Evolutionary conservation across 2,113 vertebrate genomes (phyloP).

Genomic region (Corythoichthys haematopterus): DNA sequence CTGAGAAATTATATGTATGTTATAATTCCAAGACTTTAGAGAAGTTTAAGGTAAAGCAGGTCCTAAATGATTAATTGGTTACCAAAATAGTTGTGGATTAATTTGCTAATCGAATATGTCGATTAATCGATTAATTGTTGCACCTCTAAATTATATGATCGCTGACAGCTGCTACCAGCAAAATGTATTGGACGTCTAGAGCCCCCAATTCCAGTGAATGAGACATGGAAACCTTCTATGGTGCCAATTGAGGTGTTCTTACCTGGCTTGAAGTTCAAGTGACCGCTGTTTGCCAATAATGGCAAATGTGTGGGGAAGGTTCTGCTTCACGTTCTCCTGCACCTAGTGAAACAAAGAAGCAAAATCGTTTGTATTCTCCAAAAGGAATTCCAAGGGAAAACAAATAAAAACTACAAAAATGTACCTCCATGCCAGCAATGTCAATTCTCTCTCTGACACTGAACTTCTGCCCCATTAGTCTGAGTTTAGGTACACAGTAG

Average conservation of each 20-base stretch:
- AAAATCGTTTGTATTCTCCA: neutral
- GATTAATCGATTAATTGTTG: too few species aligned
- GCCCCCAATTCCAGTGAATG: neutral
- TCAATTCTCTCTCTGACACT: conserved; percentile 94
- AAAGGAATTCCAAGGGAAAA: neutral
- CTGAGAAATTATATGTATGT: too few species aligned
- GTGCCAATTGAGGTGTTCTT: neutral
- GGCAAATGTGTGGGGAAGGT: conserved; percentile 80
- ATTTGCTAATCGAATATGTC: too few species aligned
- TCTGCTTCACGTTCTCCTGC: conserved; percentile 85
- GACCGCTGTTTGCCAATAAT: conserved; percentile 86
- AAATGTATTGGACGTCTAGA: too few species aligned
- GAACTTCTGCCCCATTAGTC: conserved; percentile 96
- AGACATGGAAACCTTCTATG: neutral
- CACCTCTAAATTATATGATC: too few species aligned
- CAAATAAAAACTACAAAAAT: neutral
- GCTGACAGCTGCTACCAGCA: too few species aligned
- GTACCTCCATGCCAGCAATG: conserved; percentile 90
- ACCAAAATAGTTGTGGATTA: too few species aligned
- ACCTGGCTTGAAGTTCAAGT: conserved; percentile 91
- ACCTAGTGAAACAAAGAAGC: conserved; percentile 71
- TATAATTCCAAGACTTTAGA: too few species aligned
- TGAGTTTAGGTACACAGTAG: conserved; percentile 93
- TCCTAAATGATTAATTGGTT: too few species aligned
- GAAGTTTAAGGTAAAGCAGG: too few species aligned